Evolutionary conservation across 2,888 invertebrate species (phyloP).

Genomic region (Elaeidobius kamerunicus): DNA sequence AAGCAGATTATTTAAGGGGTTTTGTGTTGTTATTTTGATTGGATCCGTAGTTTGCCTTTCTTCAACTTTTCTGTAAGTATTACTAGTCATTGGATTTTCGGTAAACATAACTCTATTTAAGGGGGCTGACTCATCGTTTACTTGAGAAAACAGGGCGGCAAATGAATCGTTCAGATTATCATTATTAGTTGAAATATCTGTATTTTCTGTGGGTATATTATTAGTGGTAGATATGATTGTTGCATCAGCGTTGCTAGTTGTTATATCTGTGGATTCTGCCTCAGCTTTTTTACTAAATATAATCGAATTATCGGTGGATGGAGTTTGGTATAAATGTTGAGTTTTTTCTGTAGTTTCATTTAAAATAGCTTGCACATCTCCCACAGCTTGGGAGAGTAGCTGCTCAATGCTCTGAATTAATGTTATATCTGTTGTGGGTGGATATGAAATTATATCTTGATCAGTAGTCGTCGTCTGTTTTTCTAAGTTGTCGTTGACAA

Average conservation of each 20-base stretch:
- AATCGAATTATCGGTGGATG: constrained; percentile 35
- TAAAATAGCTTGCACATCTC: constrained; percentile 34
- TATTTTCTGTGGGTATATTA: constrained; percentile 11
- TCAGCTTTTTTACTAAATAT: constrained; percentile 22
- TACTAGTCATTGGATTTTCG: constrained; percentile 7
- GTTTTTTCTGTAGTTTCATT: constrained; percentile 29
- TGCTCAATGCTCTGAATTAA: constrained; percentile 45
- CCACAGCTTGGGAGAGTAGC: constrained; percentile 43
- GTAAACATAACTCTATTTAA: constrained; percentile 12
- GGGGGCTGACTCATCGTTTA: constrained; percentile 32
- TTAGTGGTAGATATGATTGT: constrained; percentile 11
- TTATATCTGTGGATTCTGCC: constrained; percentile 29
- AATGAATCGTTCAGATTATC: constrained; percentile 37
- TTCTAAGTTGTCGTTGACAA: constrained; percentile 20
- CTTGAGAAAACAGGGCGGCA: constrained; percentile 41
- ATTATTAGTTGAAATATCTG: constrained; percentile 6
- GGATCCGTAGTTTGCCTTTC: constrained; percentile 4
- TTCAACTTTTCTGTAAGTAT: constrained; percentile 21
- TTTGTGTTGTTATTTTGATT: constrained; percentile 1
- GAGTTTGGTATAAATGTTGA: constrained; percentile 35
- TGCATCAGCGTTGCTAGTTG: background rate
- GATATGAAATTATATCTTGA: constrained; percentile 19
- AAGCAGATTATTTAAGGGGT: too few relatives aligned
- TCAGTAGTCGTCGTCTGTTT: constrained; percentile 21
- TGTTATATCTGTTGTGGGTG: constrained; percentile 39